phyloP scores from a whole-genome alignment of 2,888 invertebrate species.

The Muschampia plurimacula region DNA sequence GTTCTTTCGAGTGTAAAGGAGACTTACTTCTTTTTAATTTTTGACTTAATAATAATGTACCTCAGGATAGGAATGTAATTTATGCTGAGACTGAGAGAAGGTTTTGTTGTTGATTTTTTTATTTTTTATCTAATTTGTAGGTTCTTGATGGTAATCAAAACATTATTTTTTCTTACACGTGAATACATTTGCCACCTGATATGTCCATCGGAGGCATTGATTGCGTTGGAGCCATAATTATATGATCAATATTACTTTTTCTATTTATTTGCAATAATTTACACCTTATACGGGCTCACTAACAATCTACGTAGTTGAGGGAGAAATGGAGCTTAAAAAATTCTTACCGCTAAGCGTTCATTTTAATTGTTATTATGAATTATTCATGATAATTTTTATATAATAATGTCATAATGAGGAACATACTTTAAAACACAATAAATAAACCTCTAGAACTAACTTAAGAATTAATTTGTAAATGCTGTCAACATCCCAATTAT shows the following conservation, averaged over 20 bases:
- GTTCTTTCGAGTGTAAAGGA: slow-evolving; percentile 71
- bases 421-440: too few species aligned
- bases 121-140: slow-evolving; percentile 37
- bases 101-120: slow-evolving; percentile 8
- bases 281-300: not conserved
- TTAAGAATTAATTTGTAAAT: too few species aligned
- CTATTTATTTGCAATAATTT: not conserved
- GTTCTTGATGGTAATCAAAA: slow-evolving; percentile 26
- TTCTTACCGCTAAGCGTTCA: too few species aligned
- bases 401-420: too few species aligned
- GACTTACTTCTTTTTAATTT: slow-evolving; percentile 61
- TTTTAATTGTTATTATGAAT: too few species aligned
- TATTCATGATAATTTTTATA: too few species aligned
- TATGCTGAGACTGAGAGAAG: slow-evolving; percentile 40
- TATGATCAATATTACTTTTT: slow-evolving; percentile 8
- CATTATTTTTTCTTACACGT: slow-evolving; percentile 16
- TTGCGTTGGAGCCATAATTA: slow-evolving; percentile 32
- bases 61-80: slow-evolving; percentile 44
- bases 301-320: not conserved
- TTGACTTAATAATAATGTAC: slow-evolving; percentile 41
- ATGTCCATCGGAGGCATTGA: slow-evolving; percentile 22
- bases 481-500: too few species aligned
- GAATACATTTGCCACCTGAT: slow-evolving; percentile 14
- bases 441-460: too few species aligned
- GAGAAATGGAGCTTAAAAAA: too few species aligned